phyloP scores from a whole-genome alignment of 2,113 vertebrate species.

The Azemiops feae region DNA sequence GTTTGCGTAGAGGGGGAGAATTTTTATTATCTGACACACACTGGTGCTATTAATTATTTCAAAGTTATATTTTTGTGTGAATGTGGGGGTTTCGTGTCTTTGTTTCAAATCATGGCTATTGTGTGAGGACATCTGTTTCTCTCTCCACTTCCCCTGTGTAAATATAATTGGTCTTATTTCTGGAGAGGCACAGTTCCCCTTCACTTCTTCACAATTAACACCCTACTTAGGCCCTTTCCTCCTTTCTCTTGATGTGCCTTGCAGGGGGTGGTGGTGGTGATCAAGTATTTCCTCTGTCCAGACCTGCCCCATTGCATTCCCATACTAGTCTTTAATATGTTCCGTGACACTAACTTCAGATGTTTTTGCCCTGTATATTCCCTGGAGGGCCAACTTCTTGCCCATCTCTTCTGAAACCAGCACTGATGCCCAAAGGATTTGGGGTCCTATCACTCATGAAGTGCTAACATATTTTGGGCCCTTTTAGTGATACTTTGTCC shows the following conservation, averaged over 20 bases:
- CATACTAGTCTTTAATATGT: not conserved
- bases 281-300: not conserved
- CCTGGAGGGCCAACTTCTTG: constrained; percentile 28
- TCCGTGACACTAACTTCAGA: constrained; percentile 55
- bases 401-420: not conserved
- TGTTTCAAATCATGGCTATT: constrained; percentile 81
- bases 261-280: not conserved
- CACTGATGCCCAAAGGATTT: not conserved
- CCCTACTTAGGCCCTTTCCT: accelerated
- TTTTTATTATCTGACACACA: constrained; percentile 94
- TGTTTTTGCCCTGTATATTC: constrained; percentile 63
- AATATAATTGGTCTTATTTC: constrained; percentile 83
- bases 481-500: not conserved
- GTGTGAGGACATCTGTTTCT: constrained; percentile 79
- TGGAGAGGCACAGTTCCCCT: constrained; percentile 72
- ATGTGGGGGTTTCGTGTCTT: constrained; percentile 79
- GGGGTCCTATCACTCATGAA: not conserved
- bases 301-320: constrained; percentile 12
- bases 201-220: constrained; percentile 13
- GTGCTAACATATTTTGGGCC: accelerated
- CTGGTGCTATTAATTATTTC: constrained; percentile 99
- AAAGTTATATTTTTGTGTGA: constrained; percentile 99
- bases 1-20: constrained; percentile 84
- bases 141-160: constrained; percentile 79
- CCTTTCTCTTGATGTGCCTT: not conserved